A percentile compares a stretch with the other conserved stretches of the same genome.
Conservation (phyloP, 2,888 invertebrate species). For the Acrobasis suavella region DNA sequence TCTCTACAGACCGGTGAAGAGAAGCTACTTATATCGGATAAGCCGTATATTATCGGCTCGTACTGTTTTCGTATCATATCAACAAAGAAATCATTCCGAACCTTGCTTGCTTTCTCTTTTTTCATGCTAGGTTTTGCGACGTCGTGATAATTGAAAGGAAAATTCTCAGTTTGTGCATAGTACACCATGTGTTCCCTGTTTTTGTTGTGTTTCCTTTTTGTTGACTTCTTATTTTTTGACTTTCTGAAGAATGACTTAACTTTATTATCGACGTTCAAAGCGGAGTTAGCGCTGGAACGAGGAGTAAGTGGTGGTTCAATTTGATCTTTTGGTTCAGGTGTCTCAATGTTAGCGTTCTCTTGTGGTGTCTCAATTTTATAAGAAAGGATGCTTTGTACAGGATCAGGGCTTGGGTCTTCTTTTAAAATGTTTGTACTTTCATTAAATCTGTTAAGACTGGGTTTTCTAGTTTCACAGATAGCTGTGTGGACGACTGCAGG, state of each 20-base stretch:
- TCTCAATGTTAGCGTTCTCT: not conserved
- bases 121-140: slow-evolving; percentile 24
- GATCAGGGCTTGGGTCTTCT: not conserved
- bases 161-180: slow-evolving; percentile 46
- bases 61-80: slow-evolving; percentile 58
- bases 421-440: no score
- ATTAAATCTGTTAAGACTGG: not conserved
- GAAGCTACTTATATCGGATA: slow-evolving; percentile 52
- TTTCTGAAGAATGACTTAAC: slow-evolving; percentile 34
- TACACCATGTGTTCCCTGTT: slow-evolving; percentile 48
- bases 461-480: not conserved
- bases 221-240: slow-evolving; percentile 38
- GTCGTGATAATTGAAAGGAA: slow-evolving; percentile 39
- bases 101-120: slow-evolving; percentile 21
- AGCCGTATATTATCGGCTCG: slow-evolving; percentile 42
- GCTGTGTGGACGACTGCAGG: slow-evolving; percentile 18
- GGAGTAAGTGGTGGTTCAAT: not conserved
- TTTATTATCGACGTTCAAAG: slow-evolving; percentile 13
- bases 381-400: not conserved
- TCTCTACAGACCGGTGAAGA: slow-evolving; percentile 65
- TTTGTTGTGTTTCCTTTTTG: slow-evolving; percentile 36
- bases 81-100: slow-evolving; percentile 42
- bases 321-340: no score
- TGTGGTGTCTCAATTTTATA: not conserved
- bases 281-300: not conserved